Percentiles rank a stretch among this genome's conserved stretches.
Evolutionary conservation across 2,888 invertebrate species (phyloP).

Genomic region (Vannuccia rotundouncinata): DNA sequence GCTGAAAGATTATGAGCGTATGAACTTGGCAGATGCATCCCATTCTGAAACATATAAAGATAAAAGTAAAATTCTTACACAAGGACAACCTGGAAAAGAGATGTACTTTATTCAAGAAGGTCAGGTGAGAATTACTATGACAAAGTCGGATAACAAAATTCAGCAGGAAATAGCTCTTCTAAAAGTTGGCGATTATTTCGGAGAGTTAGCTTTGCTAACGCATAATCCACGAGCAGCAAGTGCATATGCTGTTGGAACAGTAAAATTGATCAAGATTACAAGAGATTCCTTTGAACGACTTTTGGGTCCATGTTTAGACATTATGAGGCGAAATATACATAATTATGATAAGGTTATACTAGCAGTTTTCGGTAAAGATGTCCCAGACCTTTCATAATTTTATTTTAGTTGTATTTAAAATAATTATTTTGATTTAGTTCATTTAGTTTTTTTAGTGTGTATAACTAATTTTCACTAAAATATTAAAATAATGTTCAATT

Average conservation of each 20-base stretch:
- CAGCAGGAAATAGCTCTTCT: conserved; percentile 62
- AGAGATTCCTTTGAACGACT: conserved; percentile 94
- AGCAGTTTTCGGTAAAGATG: conserved; percentile 28
- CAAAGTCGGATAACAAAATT: conserved; percentile 52
- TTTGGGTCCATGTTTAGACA: conserved; percentile 69
- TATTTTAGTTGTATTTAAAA: too few relatives aligned
- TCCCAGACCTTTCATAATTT: not conserved
- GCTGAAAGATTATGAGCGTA: conserved; percentile 59
- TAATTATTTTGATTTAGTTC: too few relatives aligned
- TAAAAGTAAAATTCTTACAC: conserved; percentile 39
- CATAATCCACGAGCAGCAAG: conserved; percentile 88
- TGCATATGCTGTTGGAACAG: conserved; percentile 78
- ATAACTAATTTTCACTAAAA: too few relatives aligned
- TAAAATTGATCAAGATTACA: conserved; percentile 89
- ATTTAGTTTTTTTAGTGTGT: too few relatives aligned
- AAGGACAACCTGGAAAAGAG: conserved; percentile 82
- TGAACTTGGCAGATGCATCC: conserved; percentile 91
- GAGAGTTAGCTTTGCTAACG: conserved; percentile 89
- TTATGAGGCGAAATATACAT: conserved; percentile 24
- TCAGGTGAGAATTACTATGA: conserved; percentile 71
- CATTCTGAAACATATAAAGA: conserved; percentile 11
- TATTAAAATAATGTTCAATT: too few relatives aligned
- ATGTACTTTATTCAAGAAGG: conserved; percentile 97
- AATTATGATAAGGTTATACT: conserved; percentile 31
- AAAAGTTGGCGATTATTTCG: conserved; percentile 75